Conservation (phyloP, 2,797 vertebrate species). For the Macropodus opercularis region DNA sequence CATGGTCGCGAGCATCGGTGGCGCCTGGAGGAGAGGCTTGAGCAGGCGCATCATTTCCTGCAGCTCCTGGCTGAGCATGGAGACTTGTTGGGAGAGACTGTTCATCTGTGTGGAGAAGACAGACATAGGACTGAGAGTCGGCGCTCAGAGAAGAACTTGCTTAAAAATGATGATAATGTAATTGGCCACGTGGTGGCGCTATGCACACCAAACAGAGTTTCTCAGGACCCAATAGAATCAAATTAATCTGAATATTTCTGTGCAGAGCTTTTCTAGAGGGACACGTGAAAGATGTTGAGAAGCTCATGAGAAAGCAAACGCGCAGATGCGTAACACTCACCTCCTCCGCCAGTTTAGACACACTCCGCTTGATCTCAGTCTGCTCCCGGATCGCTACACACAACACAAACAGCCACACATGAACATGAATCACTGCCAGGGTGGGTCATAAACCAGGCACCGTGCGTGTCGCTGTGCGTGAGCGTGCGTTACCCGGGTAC, state of each 20-base stretch:
- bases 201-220: neutral
- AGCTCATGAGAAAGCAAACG: neutral
- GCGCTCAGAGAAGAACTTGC: neutral
- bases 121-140: neutral
- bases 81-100: constrained; percentile 82
- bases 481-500: constrained; percentile 51
- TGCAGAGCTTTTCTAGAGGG: too few relatives aligned
- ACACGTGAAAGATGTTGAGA: too few relatives aligned
- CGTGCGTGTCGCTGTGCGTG: constrained; percentile 1
- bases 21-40: constrained; percentile 78
- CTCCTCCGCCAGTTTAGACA: constrained; percentile 72
- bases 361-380: constrained; percentile 74
- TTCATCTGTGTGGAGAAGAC: constrained; percentile 76
- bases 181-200: neutral
- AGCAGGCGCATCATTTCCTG: constrained; percentile 84
- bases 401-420: constrained; percentile 26
- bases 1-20: constrained; percentile 64
- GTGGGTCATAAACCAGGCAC: too few relatives aligned
- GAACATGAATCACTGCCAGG: neutral
- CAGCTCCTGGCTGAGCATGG: constrained; percentile 83
- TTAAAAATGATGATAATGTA: neutral
- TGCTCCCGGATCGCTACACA: constrained; percentile 62
- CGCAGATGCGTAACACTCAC: constrained; percentile 55
- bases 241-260: too few relatives aligned
- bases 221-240: too few relatives aligned